phyloP scores from a whole-genome alignment of 2,888 invertebrate genomes.

The Peribatodes rhomboidaria region DNA sequence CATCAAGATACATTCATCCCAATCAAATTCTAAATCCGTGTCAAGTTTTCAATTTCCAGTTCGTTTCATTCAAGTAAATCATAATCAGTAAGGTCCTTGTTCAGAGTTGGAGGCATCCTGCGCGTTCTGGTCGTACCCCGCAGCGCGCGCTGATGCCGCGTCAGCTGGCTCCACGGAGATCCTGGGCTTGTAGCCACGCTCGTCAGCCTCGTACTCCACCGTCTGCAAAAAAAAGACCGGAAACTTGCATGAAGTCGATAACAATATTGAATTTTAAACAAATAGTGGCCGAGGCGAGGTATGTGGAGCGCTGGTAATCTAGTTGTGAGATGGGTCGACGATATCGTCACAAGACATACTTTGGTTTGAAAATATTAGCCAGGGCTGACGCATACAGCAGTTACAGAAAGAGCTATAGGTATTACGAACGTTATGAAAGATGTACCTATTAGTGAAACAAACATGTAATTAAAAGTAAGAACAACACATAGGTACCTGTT shows the following conservation, averaged over 20 bases:
- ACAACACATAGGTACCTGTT: slow-evolving; percentile 79
- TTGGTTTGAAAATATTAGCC: too few species aligned
- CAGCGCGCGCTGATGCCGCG: slow-evolving; percentile 26
- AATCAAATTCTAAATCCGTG: not conserved
- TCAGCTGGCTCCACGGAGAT: slow-evolving; percentile 81
- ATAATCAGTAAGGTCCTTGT: slow-evolving; percentile 66
- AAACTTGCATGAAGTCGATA: not conserved
- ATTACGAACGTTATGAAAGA: too few species aligned
- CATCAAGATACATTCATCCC: not conserved
- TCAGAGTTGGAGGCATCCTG: slow-evolving; percentile 61
- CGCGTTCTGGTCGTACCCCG: slow-evolving; percentile 73
- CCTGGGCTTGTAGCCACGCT: slow-evolving; percentile 89
- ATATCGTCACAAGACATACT: too few species aligned
- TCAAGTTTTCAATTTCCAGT: not conserved
- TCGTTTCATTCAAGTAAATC: not conserved
- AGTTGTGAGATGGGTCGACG: not conserved
- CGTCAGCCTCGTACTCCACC: slow-evolving; percentile 91
- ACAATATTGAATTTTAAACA: too few species aligned
- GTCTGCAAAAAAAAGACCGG: slow-evolving; percentile 76
- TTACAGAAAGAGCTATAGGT: too few species aligned
- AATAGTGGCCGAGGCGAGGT: too few species aligned
- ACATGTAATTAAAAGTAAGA: too few species aligned
- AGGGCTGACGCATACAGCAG: too few species aligned
- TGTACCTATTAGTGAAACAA: too few species aligned
- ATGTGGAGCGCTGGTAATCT: not conserved